Conservation (phyloP, 2,113 vertebrate species). For the Diphyllodes magnificus region DNA sequence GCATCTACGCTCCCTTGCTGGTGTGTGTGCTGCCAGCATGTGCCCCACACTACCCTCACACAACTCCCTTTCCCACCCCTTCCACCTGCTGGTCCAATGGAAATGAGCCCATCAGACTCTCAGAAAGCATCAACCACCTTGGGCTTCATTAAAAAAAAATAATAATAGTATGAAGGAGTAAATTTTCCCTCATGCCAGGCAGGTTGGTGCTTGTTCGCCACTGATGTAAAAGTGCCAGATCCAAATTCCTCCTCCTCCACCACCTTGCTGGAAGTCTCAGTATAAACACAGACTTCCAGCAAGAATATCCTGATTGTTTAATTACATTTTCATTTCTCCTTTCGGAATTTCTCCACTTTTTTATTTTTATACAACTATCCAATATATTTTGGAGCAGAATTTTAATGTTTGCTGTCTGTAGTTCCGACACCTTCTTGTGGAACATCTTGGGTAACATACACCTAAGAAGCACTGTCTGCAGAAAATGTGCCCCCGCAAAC, state of each 20-base stretch:
- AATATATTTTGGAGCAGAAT: background rate
- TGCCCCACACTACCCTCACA: background rate
- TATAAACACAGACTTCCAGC: background rate
- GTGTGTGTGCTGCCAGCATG: background rate
- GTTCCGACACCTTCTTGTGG: background rate
- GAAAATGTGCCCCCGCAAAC: background rate
- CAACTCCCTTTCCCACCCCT: background rate
- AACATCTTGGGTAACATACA: background rate
- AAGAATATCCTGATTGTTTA: background rate
- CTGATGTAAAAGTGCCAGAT: background rate
- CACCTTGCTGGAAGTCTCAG: background rate
- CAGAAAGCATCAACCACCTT: background rate
- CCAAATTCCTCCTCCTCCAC: background rate
- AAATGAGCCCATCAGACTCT: background rate
- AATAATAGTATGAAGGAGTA: background rate
- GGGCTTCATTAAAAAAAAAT: background rate
- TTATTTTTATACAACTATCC: background rate
- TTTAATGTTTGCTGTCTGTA: background rate
- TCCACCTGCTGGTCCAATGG: background rate
- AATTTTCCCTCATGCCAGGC: background rate
- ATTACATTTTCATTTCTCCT: background rate
- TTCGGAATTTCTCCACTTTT: background rate
- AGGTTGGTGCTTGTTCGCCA: fast-evolving
- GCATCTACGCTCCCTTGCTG: background rate
- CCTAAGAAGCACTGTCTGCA: background rate